A percentile compares a stretch with the other conserved stretches of the same genome.
These are phyloP conservation scores for Nymphalis io DNA, from an alignment of 1,140 invertebrate species.

Conservation along the genomic window DNA sequence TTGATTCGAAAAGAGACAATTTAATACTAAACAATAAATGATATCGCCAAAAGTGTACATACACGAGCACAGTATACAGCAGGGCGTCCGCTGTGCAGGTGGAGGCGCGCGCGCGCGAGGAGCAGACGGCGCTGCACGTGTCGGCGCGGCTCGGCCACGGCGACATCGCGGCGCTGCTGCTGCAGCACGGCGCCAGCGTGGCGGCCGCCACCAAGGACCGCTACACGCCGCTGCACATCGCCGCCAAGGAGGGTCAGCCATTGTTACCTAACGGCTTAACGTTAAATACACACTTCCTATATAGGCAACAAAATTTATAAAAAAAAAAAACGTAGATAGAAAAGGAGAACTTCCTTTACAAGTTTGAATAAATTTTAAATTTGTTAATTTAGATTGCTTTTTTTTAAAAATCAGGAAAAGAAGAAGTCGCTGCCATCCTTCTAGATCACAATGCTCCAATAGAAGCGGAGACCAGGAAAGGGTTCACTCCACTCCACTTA, in stretches of 20 bases:
- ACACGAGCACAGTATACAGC: not conserved
- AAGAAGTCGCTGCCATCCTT: conserved; percentile 91
- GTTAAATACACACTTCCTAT: not conserved
- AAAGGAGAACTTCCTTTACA: too few species aligned
- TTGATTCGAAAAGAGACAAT: too few species aligned
- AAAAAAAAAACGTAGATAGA: too few species aligned
- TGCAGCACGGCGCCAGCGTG: conserved; percentile 94
- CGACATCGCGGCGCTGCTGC: conserved; percentile 94
- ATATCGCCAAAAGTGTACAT: too few species aligned
- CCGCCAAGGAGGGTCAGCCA: conserved; percentile 94
- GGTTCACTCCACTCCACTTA: conserved; percentile 98
- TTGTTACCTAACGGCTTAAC: not conserved
- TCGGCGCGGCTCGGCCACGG: conserved; percentile 95
- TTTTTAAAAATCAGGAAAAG: conserved; percentile 73
- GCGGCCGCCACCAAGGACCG: conserved; percentile 95
- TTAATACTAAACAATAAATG: too few species aligned
- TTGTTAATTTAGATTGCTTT: too few species aligned
- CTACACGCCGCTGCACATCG: conserved; percentile 98
- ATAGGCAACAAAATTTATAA: too few species aligned
- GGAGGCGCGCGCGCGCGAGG: conserved; percentile 95
- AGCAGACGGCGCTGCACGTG: conserved; percentile 97
- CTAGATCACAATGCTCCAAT: conserved; percentile 97
- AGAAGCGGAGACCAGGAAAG: conserved; percentile 95
- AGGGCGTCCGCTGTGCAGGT: conserved; percentile 84
- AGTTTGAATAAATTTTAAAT: too few species aligned